A percentile compares a stretch with the other conserved stretches of the same genome.
phyloP scores from a whole-genome alignment of 2,113 vertebrate species.

The Argyrosomus japonicus region DNA sequence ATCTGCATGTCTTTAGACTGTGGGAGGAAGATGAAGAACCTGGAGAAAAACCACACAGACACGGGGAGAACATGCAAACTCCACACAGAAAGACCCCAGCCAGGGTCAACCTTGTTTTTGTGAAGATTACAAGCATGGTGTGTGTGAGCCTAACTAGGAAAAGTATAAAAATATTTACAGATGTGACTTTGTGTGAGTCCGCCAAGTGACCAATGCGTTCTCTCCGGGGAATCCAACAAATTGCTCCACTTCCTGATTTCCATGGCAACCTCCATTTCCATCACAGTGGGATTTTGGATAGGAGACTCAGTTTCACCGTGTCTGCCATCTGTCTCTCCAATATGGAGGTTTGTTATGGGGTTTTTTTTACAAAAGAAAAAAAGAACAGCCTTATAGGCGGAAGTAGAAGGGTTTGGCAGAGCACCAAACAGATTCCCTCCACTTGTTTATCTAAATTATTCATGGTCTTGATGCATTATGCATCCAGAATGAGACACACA shows the following conservation, averaged over 20 bases:
- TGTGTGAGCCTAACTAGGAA: background rate
- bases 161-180: constrained; percentile 12
- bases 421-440: constrained; percentile 74
- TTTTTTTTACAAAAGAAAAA: constrained; percentile 27
- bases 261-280: constrained; percentile 76
- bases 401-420: constrained; percentile 57
- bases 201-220: constrained; percentile 28
- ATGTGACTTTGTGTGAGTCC: constrained; percentile 41
- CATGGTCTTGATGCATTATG: constrained; percentile 77
- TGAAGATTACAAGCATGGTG: too few relatives aligned
- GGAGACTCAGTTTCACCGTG: constrained; percentile 67
- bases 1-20: too few relatives aligned
- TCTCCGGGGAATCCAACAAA: constrained; percentile 39
- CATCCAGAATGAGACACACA: constrained; percentile 68
- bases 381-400: constrained; percentile 60
- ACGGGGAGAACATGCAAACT: too few relatives aligned
- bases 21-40: too few relatives aligned
- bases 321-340: constrained; percentile 81
- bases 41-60: too few relatives aligned
- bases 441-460: constrained; percentile 82
- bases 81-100: too few relatives aligned
- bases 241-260: constrained; percentile 70
- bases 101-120: too few relatives aligned
- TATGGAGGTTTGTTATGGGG: constrained; percentile 72
- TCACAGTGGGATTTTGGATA: constrained; percentile 67